Evolutionary conservation across 2,797 vertebrate species (phyloP), one percentile per base, ranked within the genome.

Genomic region (Buphagus erythrorhynchus): DNA sequence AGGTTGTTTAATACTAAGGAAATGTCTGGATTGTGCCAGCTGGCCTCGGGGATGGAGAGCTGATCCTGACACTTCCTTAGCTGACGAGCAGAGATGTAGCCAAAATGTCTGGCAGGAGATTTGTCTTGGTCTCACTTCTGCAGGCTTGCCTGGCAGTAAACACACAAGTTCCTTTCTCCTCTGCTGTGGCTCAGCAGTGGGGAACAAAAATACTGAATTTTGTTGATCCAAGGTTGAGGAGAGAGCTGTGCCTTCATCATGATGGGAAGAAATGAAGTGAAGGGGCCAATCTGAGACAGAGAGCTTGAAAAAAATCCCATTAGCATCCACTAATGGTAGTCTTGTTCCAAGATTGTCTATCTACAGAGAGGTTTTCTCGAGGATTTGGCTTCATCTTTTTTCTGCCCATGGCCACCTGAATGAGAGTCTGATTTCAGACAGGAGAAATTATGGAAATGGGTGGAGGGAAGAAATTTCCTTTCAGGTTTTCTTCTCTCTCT

Each of bases 111-210:
- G 61, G 52, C 36, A 59, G 63, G 20, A 91, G 65, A 49, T 86
- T 88, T 91, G 48, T 52, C 65, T 94, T 88, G 85, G 88, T 94
- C 61, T n/a, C 75, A 52, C 72, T 90, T 91, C 45, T 94, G 61
- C 68, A 74, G 75, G 61, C 42, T 71, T 67, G 40, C 22, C 72
- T 96, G 79, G 57, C 68, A 90, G 36, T 17, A 52, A 55, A 22
- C 29, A 71, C 45, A 71, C 36, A 65, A 66, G 68, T 45, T 46
- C 36, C 28, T 87, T 90, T 94, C 75, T 93, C 18, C 48, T 91
- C 67, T 80, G 22, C 48, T 16, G 36, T 45, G 49, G 59, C 40
- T 83, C 29, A 55, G 40, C 16, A 51, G 31, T 52, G 48, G 62
- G 49, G 36, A 76, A 31, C 20, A 73, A 62, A 94, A 94, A 31